phyloP scores from a whole-genome alignment of 2,113 vertebrate genomes.

The Poeciliopsis turrubarensis region DNA sequence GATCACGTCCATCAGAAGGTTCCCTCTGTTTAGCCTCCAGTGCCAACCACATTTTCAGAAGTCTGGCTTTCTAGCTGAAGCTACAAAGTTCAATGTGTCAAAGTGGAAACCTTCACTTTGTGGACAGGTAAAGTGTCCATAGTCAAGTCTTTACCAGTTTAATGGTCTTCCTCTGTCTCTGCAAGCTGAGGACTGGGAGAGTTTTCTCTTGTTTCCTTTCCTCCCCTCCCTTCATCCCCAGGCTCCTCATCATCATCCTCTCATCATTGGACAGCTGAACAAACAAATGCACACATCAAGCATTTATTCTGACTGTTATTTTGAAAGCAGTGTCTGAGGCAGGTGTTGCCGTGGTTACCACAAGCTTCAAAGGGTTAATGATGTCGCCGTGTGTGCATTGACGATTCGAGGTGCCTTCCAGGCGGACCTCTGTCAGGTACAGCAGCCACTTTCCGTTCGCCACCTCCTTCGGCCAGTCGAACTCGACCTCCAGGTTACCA shows the following conservation, averaged over 20 bases:
- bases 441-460: constrained; percentile 91
- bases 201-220: background rate
- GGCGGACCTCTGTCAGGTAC: constrained; percentile 85
- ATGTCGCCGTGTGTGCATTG: constrained; percentile 80
- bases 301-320: constrained; percentile 13
- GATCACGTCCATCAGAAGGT: background rate
- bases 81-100: background rate
- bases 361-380: constrained; percentile 80
- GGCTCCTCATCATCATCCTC: constrained; percentile 26
- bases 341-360: constrained; percentile 28
- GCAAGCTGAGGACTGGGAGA: constrained; percentile 18
- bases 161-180: constrained; percentile 32
- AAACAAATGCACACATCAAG: background rate
- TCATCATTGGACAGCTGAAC: constrained; percentile 38
- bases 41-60: background rate
- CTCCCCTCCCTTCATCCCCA: background rate
- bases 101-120: background rate
- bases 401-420: constrained; percentile 64
- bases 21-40: background rate
- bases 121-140: background rate
- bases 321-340: background rate
- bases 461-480: constrained; percentile 89
- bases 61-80: background rate
- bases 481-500: constrained; percentile 84
- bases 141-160: constrained; percentile 46